phyloP scores from a whole-genome alignment of 30 jellyfish, hydroid and myxozoan genomes.

The Catostylus mosaicus region DNA sequence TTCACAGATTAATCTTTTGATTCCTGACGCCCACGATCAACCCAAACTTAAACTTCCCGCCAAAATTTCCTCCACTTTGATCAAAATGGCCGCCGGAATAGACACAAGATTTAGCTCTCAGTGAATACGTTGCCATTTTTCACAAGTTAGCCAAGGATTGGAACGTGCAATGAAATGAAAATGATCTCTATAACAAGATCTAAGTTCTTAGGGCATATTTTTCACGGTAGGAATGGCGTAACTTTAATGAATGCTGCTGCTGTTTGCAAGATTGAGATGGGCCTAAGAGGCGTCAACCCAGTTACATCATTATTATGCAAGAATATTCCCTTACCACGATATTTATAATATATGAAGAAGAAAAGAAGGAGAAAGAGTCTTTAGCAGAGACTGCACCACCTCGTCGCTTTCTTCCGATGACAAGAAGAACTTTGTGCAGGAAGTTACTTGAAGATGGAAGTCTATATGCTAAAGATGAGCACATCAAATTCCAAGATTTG shows the following conservation, averaged over 20 bases:
- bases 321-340: not conserved
- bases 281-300: not conserved
- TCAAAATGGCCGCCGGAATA: too few relatives aligned
- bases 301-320: not conserved
- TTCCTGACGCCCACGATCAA: too few relatives aligned
- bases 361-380: not conserved
- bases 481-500: constrained; percentile 52
- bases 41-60: too few relatives aligned
- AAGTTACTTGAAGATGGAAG: constrained; percentile 62
- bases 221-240: not conserved
- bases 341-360: not conserved
- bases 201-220: not conserved
- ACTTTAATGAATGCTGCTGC: not conserved
- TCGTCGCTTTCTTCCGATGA: constrained; percentile 81
- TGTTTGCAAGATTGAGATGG: not conserved
- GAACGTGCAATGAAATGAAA: too few relatives aligned
- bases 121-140: too few relatives aligned
- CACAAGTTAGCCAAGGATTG: too few relatives aligned
- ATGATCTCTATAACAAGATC: not conserved
- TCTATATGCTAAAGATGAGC: constrained; percentile 42
- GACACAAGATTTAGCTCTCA: too few relatives aligned
- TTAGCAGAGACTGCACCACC: not conserved
- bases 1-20: too few relatives aligned
- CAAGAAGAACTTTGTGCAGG: constrained; percentile 77
- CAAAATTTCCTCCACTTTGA: too few relatives aligned